Base-by-base conservation (phyloP, 2,888 invertebrate species). In the Pterostichus madidus region DNA sequence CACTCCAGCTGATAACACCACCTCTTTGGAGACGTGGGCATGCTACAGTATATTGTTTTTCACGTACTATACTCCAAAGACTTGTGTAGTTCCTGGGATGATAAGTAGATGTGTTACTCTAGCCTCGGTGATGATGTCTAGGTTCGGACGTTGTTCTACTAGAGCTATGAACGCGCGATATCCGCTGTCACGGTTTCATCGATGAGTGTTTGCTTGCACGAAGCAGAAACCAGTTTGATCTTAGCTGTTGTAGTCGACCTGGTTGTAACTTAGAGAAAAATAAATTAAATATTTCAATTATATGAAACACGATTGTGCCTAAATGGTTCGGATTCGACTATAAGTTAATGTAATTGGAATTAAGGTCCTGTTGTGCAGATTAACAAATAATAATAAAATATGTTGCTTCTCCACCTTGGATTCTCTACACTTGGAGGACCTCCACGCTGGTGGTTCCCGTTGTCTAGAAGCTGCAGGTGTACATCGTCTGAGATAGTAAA, bases 1-100 rank as follows among this genome's bases (percentile, higher is more conserved):
- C 0, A 97, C 93, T 0, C 98, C 98, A 1, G 96, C 96, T 11
- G 96, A 94, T 13, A 98, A 87, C 79, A 98, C 95, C 0, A 98
- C 94, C 90, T 97, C 97, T 88, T 94, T 96, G 1, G 92, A 92
- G 0, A 95, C 96, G 64, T 88, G 89, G 0, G 93, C 93, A 32
- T 75, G 85, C 44, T 87, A 86, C 7, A 85, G 87, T 31, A 86
- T 84, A 17, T 90, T 90, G 13, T 93, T 91, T 79, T 93, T 92
- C 0, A 92, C 89, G 84, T 94, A 94, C 85, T 94, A 91, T 0
- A 96, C 93, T 0, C 95, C 96, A 84, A 92, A 92, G 91, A 53
- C 87, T 85, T 86, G 86, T 83, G 89, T 90, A 5, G 88, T 87
- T 3, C 71, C 78, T 0, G n/a, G n/a, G n/a, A n/a, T n/a, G n/a